These are phyloP conservation scores for Cirrhinus mrigala DNA, from an alignment of 2,797 vertebrate species.

Conservation along the genomic window DNA sequence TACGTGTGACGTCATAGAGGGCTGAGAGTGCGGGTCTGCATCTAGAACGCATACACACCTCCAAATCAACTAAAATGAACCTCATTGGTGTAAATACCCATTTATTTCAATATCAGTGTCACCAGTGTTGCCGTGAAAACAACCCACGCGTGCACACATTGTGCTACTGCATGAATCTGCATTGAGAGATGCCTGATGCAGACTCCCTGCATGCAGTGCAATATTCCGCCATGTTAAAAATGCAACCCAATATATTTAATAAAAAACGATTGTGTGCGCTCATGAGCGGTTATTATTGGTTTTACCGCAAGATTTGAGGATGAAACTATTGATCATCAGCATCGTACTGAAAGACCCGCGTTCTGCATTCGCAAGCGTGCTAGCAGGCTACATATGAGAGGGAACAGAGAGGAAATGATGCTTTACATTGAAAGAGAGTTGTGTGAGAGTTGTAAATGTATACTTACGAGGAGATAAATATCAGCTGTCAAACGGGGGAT, in stretches of 20 bases:
- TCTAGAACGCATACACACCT: background rate
- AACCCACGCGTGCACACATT: too few species aligned
- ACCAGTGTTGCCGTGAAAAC: background rate
- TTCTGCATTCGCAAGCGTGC: constrained; percentile 4
- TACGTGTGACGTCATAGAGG: background rate
- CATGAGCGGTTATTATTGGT: background rate
- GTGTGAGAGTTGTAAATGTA: background rate
- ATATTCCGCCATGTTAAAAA: background rate
- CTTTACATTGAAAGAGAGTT: background rate
- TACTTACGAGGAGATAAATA: constrained; percentile 31
- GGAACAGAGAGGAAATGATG: constrained; percentile 4
- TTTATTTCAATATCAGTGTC: background rate
- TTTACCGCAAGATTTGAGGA: background rate
- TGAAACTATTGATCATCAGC: background rate
- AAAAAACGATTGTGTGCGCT: too few species aligned
- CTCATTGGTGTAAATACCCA: background rate
- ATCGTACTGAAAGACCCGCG: background rate
- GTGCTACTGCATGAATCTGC: background rate
- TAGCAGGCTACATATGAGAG: constrained; percentile 35
- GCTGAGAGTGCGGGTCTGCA: background rate
- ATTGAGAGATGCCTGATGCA: constrained; percentile 15
- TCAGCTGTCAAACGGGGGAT: constrained; percentile 3
- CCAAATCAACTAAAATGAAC: background rate
- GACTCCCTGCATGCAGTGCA: background rate
- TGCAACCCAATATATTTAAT: too few species aligned